phyloP scores from a whole-genome alignment of 1,140 invertebrate species.

The Temnothorax longispinosus region DNA sequence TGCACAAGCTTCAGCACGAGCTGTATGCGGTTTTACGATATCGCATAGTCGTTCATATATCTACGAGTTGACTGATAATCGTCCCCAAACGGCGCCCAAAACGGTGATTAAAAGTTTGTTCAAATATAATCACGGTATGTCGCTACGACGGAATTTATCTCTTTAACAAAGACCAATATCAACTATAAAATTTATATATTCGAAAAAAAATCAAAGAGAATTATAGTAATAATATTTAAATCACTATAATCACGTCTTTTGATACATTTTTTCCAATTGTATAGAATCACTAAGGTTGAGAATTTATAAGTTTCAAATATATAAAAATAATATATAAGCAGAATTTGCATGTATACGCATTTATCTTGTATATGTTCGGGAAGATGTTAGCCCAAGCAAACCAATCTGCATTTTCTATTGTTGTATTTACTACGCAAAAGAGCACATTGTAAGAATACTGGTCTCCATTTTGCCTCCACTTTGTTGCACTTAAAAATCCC shows the following conservation, averaged over 20 bases:
- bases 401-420: slow-evolving; percentile 27
- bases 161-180: background rate
- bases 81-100: background rate
- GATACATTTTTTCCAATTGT: background rate
- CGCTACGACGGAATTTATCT: background rate
- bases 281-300: background rate
- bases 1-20: slow-evolving; percentile 2
- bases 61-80: slow-evolving; percentile 42
- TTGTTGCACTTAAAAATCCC: slow-evolving; percentile 57
- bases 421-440: background rate
- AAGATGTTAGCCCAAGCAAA: background rate
- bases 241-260: background rate
- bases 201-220: background rate
- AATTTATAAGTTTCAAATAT: slow-evolving; percentile 4
- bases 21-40: slow-evolving; percentile 43
- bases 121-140: background rate
- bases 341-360: background rate
- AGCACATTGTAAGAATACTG: slow-evolving; percentile 30
- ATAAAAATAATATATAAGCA: background rate
- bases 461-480: slow-evolving; percentile 30
- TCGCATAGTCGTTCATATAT: slow-evolving; percentile 17
- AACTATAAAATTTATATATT: background rate
- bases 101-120: background rate
- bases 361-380: background rate
- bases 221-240: background rate